Conservation (phyloP, 2,113 vertebrate species). For the Fulmarus glacialis region DNA sequence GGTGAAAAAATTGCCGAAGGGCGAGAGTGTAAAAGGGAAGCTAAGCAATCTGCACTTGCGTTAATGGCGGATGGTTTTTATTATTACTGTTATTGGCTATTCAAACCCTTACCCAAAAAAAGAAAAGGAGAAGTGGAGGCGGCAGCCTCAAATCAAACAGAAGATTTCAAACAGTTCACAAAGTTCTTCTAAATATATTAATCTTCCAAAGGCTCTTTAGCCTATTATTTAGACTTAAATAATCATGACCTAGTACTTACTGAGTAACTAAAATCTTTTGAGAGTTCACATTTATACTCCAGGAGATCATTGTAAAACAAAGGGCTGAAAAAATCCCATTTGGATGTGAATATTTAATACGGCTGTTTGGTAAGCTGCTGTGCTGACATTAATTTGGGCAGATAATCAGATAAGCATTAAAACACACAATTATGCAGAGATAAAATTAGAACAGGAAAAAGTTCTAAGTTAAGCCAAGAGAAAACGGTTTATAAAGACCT, state of each 20-base stretch:
- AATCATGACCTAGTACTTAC: background rate
- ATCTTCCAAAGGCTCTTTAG: conserved; percentile 2
- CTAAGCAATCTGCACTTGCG: background rate
- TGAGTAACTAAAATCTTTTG: background rate
- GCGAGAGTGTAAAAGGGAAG: background rate
- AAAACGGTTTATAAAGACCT: background rate
- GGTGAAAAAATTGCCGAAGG: background rate
- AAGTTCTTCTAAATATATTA: background rate
- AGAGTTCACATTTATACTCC: background rate
- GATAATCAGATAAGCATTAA: conserved; percentile 42
- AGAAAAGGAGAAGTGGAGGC: background rate
- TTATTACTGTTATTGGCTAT: background rate
- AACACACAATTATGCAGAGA: background rate
- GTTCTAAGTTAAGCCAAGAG: background rate
- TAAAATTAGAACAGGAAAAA: conserved; percentile 13
- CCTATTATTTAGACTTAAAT: conserved; percentile 1
- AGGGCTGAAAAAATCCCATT: conserved; percentile 22
- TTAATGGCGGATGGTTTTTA: background rate
- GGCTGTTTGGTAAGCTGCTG: background rate
- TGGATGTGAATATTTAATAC: background rate
- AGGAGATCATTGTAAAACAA: background rate
- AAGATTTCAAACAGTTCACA: background rate
- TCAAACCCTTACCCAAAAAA: background rate
- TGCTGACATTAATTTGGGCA: background rate
- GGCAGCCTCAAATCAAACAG: background rate